Evolutionary conservation across 1,140 invertebrate genomes (phyloP).

Genomic region (Anthonomus grandis): DNA sequence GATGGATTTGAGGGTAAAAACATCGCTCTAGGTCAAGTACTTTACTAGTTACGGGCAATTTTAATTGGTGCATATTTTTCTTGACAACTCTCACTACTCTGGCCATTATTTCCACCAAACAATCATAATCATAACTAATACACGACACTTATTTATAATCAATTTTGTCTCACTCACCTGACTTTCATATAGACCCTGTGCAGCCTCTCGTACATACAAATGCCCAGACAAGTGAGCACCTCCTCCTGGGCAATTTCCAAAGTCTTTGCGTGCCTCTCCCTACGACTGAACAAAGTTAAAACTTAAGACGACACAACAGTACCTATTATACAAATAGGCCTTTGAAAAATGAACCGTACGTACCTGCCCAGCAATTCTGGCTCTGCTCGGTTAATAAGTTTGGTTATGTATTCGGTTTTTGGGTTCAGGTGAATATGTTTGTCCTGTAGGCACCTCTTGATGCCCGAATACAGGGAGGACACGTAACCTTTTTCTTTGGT

Average conservation of each 20-base stretch:
- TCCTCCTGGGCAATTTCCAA: conserved; percentile 94
- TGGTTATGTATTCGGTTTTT: conserved; percentile 82
- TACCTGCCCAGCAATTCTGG: conserved; percentile 81
- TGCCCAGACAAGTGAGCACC: conserved; percentile 87
- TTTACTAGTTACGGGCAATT: too few species aligned
- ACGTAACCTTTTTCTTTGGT: conserved; percentile 86
- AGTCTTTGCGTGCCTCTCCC: conserved; percentile 91
- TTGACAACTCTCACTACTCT: too few species aligned
- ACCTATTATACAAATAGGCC: neutral
- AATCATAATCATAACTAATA: neutral
- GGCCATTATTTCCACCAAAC: too few species aligned
- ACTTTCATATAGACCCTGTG: conserved; percentile 81
- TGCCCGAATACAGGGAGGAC: conserved; percentile 77
- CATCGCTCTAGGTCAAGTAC: too few species aligned
- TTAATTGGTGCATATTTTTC: too few species aligned
- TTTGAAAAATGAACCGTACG: conserved; percentile 4
- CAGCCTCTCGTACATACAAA: conserved; percentile 85
- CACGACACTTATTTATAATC: too few species aligned
- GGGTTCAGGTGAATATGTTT: conserved; percentile 83
- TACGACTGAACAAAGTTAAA: conserved; percentile 48
- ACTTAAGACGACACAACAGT: too few species aligned
- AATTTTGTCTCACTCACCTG: conserved; percentile 42
- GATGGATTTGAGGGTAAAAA: too few species aligned
- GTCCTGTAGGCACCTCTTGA: conserved; percentile 79
- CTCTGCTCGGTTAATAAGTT: conserved; percentile 83